Percentiles rank a stretch among this genome's conserved stretches.
Conservation (phyloP, 2,888 invertebrate genomes). For the Malacosoma neustria region DNA sequence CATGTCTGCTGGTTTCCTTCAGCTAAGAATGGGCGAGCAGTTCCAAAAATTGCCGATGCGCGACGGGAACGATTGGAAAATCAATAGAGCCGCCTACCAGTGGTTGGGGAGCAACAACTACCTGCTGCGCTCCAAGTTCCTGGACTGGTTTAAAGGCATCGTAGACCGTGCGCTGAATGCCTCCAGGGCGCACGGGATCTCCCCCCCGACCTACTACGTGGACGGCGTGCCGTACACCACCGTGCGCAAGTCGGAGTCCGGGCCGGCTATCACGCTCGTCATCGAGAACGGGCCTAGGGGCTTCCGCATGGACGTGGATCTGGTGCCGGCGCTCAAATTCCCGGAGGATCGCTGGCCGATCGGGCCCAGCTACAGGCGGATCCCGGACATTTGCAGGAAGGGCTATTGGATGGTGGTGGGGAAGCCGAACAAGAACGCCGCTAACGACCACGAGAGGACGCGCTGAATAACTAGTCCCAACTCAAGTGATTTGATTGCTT, state of each 20-base stretch:
- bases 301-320: constrained; percentile 59
- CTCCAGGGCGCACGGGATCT: constrained; percentile 11
- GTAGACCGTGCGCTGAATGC: constrained; percentile 49
- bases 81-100: constrained; percentile 40
- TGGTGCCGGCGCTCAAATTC: constrained; percentile 70
- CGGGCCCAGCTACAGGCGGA: constrained; percentile 21
- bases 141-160: constrained; percentile 70
- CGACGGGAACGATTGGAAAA: constrained; percentile 30
- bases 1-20: constrained; percentile 55
- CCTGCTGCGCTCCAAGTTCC: constrained; percentile 56
- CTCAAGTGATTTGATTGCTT: too few relatives aligned
- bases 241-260: constrained; percentile 36
- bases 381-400: constrained; percentile 26
- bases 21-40: constrained; percentile 47
- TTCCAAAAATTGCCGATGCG: constrained; percentile 33
- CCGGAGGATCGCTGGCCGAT: constrained; percentile 53
- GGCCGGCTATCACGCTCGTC: constrained; percentile 72
- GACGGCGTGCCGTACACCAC: constrained; percentile 45
- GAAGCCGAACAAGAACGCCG: constrained; percentile 34
- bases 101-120: constrained; percentile 54
- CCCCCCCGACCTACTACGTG: constrained; percentile 18
- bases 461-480: constrained; percentile 68
- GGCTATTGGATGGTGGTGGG: constrained; percentile 62
- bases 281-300: constrained; percentile 29
- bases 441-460: constrained; percentile 22